These are phyloP conservation scores for Pseudopodoces humilis DNA, from an alignment of 2,113 vertebrate genomes.

Conservation along the genomic window DNA sequence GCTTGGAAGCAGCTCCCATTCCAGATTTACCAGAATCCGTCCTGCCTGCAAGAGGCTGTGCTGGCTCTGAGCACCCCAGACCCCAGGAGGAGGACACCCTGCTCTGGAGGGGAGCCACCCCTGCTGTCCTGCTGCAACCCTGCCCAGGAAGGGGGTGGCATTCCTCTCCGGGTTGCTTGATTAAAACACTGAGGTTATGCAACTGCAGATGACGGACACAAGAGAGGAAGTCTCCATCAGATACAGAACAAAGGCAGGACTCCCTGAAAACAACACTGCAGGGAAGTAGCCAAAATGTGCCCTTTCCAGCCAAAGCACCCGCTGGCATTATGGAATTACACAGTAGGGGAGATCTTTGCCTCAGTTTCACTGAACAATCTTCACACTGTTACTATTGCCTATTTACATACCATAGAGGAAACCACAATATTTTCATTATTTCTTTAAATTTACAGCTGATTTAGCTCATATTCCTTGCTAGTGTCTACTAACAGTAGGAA, in stretches of 20 bases:
- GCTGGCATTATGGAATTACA: accelerated
- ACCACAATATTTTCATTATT: not conserved
- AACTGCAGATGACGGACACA: not conserved
- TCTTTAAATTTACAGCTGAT: not conserved
- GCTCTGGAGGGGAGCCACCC: not conserved
- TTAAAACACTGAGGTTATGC: not conserved
- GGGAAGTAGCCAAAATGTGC: not conserved
- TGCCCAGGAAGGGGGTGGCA: not conserved
- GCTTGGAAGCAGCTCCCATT: not conserved
- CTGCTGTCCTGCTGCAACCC: not conserved
- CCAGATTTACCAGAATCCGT: not conserved
- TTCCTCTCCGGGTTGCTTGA: not conserved
- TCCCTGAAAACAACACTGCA: not conserved
- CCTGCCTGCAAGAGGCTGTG: not conserved
- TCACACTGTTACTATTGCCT: not conserved
- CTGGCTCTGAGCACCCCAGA: not conserved
- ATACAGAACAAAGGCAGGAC: conserved; percentile 24
- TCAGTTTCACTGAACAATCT: not conserved
- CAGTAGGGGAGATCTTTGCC: not conserved
- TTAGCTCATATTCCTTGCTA: not conserved
- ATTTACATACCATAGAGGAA: not conserved
- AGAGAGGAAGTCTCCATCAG: conserved; percentile 33
- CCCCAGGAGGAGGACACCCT: not conserved
- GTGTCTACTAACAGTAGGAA: not conserved
- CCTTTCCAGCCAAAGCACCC: not conserved